Evolutionary conservation across 2,888 invertebrate genomes (phyloP).

Genomic region (Meiosimyza platycephala): DNA sequence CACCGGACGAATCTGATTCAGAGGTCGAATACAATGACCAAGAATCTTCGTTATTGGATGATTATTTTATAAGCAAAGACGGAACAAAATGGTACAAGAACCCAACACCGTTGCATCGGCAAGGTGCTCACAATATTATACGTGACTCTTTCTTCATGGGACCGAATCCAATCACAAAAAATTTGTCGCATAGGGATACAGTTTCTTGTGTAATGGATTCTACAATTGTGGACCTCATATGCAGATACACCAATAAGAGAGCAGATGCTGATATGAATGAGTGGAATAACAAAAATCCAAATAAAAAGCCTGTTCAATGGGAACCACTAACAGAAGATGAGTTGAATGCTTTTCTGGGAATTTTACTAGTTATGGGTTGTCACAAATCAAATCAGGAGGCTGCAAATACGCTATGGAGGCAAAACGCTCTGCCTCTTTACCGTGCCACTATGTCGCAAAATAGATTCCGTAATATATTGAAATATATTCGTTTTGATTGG

Average conservation of each 20-base stretch:
- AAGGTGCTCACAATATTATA: slow-evolving; percentile 10
- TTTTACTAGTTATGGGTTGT: neutral
- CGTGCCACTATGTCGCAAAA: too few relatives aligned
- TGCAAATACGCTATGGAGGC: too few relatives aligned
- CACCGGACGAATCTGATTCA: too few relatives aligned
- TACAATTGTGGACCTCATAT: neutral
- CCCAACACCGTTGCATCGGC: neutral
- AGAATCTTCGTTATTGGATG: too few relatives aligned
- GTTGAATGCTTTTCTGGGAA: neutral
- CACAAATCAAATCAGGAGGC: too few relatives aligned
- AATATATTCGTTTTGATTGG: too few relatives aligned
- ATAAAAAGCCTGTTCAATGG: slow-evolving; percentile 5
- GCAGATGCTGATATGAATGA: neutral
- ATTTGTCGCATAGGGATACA: neutral
- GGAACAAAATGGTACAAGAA: slow-evolving; percentile 13
- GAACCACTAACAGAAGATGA: neutral
- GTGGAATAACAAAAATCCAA: slow-evolving; percentile 9
- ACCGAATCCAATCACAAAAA: slow-evolving; percentile 15
- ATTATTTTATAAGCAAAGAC: slow-evolving; percentile 5
- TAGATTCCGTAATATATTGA: too few relatives aligned
- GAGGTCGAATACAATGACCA: too few relatives aligned
- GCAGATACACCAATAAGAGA: neutral
- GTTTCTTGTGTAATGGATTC: neutral
- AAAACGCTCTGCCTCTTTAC: too few relatives aligned
- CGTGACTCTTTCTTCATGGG: too few relatives aligned